A percentile compares a stretch with the other conserved stretches of the same genome.
Evolutionary conservation across 2,113 vertebrate species (phyloP).

Genomic region (Python bivittatus): DNA sequence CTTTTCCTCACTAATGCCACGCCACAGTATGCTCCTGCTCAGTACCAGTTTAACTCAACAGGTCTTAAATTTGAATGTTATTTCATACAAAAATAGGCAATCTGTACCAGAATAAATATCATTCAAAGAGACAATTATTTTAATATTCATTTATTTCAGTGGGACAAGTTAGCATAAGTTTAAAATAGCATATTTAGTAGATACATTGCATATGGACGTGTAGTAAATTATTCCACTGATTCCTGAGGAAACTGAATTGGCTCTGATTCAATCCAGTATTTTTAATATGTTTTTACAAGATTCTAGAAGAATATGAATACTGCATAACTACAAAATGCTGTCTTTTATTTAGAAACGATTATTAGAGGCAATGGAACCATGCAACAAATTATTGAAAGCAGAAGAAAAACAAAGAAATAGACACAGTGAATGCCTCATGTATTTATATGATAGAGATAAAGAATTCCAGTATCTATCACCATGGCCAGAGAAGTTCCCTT

Average conservation of each 20-base stretch:
- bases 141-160: background rate
- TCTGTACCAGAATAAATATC: background rate
- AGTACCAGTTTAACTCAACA: background rate
- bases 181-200: background rate
- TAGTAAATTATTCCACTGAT: background rate
- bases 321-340: background rate
- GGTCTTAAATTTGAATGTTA: background rate
- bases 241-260: too few relatives aligned
- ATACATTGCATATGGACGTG: background rate
- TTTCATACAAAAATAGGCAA: background rate
- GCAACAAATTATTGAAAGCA: constrained; percentile 78
- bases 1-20: background rate
- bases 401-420: constrained; percentile 87
- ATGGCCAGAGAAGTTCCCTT: constrained; percentile 85
- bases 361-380: constrained; percentile 90
- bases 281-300: background rate
- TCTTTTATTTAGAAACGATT: constrained; percentile 79
- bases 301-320: background rate
- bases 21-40: background rate
- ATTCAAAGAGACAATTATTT: background rate
- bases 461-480: constrained; percentile 81
- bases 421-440: constrained; percentile 89
- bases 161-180: background rate
- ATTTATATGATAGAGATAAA: constrained; percentile 76
- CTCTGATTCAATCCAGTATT: background rate